Evolutionary conservation across 2,888 invertebrate genomes (phyloP).

Genomic region (Congeria kusceri): DNA sequence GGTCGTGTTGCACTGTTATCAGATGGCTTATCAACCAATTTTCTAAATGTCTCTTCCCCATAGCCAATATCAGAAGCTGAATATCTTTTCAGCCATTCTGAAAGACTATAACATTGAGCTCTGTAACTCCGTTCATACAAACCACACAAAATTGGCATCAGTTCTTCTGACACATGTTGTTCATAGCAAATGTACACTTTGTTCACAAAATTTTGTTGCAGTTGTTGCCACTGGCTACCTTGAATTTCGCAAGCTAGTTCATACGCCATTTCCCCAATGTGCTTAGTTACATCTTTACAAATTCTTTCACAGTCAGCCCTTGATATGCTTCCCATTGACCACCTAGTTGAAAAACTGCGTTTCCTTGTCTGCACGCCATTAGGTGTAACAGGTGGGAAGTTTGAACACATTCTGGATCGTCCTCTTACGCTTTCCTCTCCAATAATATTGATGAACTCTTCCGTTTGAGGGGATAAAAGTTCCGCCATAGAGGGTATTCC

Average conservation of each 20-base stretch:
- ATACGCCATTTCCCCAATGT: slow-evolving; percentile 58
- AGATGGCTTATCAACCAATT: slow-evolving; percentile 17
- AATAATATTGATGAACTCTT: slow-evolving; percentile 17
- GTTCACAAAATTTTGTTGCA: slow-evolving; percentile 47
- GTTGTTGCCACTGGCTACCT: slow-evolving; percentile 13
- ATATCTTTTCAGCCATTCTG: slow-evolving; percentile 53
- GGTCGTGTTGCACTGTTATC: background rate
- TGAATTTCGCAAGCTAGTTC: slow-evolving; percentile 44
- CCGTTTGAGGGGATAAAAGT: slow-evolving; percentile 48
- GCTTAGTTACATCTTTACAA: slow-evolving; percentile 60
- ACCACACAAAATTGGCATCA: slow-evolving; percentile 67
- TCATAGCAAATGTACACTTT: slow-evolving; percentile 81
- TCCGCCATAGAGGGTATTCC: background rate
- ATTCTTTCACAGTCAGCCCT: slow-evolving; percentile 52
- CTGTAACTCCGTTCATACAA: slow-evolving; percentile 73
- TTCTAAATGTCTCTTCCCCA: slow-evolving; percentile 48
- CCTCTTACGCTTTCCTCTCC: slow-evolving; percentile 9
- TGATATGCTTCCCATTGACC: slow-evolving; percentile 55
- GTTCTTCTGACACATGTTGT: slow-evolving; percentile 71
- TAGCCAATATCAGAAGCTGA: slow-evolving; percentile 61
- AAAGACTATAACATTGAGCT: slow-evolving; percentile 57
- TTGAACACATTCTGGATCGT: background rate
- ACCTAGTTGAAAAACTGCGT: slow-evolving; percentile 35
- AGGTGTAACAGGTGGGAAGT: background rate
- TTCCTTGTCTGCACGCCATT: background rate